phyloP scores from a whole-genome alignment of 53 echinoderm and acorn worm genomes.

The Mesocentrotus franciscanus region DNA sequence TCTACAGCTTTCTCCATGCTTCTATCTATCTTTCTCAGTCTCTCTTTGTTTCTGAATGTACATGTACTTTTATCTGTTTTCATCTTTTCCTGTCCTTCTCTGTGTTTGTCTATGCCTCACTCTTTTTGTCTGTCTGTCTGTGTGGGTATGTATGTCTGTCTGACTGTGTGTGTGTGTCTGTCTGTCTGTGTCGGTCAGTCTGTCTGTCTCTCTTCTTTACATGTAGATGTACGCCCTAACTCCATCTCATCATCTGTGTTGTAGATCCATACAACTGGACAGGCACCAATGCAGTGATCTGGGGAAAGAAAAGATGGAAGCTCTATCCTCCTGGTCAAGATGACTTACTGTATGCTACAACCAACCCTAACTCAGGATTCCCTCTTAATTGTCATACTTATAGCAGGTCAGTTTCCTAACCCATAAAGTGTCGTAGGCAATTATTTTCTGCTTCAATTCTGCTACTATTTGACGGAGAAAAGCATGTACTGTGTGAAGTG shows the following conservation, averaged over 20 bases:
- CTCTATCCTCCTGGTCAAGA: conserved; percentile 86
- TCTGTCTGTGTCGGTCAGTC: too few species aligned
- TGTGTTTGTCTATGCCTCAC: too few species aligned
- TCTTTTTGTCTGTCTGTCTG: too few species aligned
- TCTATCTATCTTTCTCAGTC: too few species aligned
- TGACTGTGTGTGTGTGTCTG: too few species aligned
- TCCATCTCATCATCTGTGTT: background rate
- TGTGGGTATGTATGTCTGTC: too few species aligned
- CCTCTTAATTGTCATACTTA: conserved; percentile 84
- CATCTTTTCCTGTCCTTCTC: too few species aligned
- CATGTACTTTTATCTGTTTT: too few species aligned
- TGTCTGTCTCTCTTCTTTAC: background rate
- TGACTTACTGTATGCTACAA: conserved; percentile 74
- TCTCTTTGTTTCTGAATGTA: too few species aligned
- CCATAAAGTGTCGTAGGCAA: background rate
- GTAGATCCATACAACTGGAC: conserved; percentile 94
- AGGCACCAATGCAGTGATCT: conserved; percentile 87
- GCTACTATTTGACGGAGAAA: background rate
- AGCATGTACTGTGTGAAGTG: too few species aligned
- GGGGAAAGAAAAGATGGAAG: conserved; percentile 85
- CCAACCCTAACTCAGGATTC: conserved; percentile 75
- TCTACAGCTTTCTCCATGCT: too few species aligned
- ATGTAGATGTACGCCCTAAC: background rate
- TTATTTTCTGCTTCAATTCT: background rate
- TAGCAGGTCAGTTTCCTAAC: conserved; percentile 70